Conservation (phyloP, 2,888 invertebrate species). For the Palloptera scutellata region DNA sequence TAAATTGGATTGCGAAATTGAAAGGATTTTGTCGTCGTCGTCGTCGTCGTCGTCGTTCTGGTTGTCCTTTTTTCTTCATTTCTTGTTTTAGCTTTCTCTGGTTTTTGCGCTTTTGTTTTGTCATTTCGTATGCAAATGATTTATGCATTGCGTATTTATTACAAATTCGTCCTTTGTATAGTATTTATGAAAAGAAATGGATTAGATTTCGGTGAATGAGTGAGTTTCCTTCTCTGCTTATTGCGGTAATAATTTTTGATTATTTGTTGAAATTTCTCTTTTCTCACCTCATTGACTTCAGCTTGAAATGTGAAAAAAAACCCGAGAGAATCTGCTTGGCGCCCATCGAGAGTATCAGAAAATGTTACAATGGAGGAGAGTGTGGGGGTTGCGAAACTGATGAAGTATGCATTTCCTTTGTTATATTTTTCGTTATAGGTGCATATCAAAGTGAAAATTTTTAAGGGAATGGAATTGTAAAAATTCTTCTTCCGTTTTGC, state of each 20-base stretch:
- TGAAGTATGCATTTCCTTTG: too few relatives aligned
- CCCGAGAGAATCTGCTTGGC: too few relatives aligned
- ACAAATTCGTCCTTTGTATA: too few relatives aligned
- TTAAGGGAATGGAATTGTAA: too few relatives aligned
- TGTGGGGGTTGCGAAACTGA: too few relatives aligned
- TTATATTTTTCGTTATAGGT: too few relatives aligned
- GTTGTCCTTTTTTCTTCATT: constrained; percentile 35
- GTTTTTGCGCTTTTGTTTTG: constrained; percentile 34
- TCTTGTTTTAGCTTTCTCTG: constrained; percentile 41
- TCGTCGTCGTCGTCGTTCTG: constrained; percentile 32
- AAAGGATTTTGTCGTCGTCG: constrained; percentile 54
- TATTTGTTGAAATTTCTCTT: not conserved
- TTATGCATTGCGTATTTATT: constrained; percentile 44
- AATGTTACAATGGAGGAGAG: too few relatives aligned
- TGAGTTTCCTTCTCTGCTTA: constrained; percentile 11
- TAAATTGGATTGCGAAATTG: constrained; percentile 62
- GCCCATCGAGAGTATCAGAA: too few relatives aligned
- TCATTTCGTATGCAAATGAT: constrained; percentile 62
- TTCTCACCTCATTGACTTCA: too few relatives aligned
- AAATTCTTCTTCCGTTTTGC: too few relatives aligned
- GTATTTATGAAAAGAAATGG: constrained; percentile 19
- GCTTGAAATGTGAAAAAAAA: too few relatives aligned
- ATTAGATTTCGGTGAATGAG: constrained; percentile 22
- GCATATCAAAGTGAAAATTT: too few relatives aligned
- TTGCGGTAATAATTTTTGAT: constrained; percentile 29